Conservation (phyloP, 2,797 vertebrate genomes). For the Gallinago nigripennis region DNA sequence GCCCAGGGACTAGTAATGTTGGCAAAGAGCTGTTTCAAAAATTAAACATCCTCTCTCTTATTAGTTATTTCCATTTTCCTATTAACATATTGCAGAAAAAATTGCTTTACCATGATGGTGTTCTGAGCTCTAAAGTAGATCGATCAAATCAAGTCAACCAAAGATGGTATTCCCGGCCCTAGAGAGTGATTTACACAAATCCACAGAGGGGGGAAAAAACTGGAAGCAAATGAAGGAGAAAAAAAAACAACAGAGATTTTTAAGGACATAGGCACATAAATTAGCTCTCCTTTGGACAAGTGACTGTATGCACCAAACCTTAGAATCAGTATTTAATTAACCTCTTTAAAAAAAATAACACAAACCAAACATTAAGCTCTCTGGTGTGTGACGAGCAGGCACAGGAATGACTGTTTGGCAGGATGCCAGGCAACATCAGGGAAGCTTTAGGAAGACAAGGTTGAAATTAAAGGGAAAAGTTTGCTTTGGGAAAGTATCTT, state of each 20-base stretch:
- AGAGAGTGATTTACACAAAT: conserved; percentile 27
- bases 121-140: neutral
- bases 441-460: neutral
- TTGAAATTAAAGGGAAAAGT: conserved; percentile 3
- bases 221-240: neutral
- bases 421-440: neutral
- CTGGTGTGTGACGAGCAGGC: neutral
- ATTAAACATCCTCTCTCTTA: neutral
- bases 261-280: neutral
- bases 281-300: neutral
- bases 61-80: conserved; percentile 51
- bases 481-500: neutral
- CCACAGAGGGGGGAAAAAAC: neutral
- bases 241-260: neutral
- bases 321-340: conserved; percentile 50
- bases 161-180: neutral
- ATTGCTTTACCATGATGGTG: neutral
- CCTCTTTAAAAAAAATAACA: neutral
- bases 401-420: neutral
- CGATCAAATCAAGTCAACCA: neutral
- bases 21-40: conserved; percentile 16
- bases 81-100: conserved; percentile 40
- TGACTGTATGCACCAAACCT: neutral
- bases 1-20: neutral
- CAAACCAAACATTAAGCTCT: neutral